Conservation (phyloP, 2,797 vertebrate species). For the Danio aesculapii region DNA sequence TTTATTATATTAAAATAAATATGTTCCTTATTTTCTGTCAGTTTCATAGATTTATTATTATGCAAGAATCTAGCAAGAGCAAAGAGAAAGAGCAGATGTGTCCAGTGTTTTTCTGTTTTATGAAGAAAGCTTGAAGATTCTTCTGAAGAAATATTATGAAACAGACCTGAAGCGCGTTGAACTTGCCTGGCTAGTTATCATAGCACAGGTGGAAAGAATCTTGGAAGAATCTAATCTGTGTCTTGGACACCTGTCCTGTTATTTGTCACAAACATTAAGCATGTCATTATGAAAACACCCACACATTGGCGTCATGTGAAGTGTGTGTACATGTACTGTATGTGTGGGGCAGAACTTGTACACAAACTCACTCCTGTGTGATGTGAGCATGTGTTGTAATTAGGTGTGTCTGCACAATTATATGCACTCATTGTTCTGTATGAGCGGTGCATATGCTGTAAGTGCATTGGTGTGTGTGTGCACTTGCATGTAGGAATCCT, state of each 20-base stretch:
- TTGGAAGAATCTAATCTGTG: constrained; percentile 1
- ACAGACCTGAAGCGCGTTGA: neutral
- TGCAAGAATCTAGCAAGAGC: too few species aligned
- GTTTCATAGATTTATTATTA: neutral
- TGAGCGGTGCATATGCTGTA: neutral
- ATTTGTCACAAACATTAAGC: constrained; percentile 9
- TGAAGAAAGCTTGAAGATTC: neutral
- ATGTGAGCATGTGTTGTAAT: constrained; percentile 23
- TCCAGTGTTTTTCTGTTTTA: neutral
- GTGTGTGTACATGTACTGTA: neutral
- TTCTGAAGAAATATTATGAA: neutral
- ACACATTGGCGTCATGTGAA: constrained; percentile 40
- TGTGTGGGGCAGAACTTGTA: constrained; percentile 7
- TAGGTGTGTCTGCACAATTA: neutral
- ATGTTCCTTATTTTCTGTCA: neutral
- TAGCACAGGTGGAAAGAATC: neutral
- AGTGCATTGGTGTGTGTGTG: constrained; percentile 35
- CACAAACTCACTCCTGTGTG: neutral
- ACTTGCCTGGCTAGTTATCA: neutral
- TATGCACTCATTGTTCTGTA: constrained; percentile 2
- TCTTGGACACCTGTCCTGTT: constrained; percentile 1
- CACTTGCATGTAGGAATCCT: constrained; percentile 49
- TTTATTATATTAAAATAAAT: too few species aligned
- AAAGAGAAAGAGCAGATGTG: too few species aligned
- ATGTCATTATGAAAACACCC: constrained; percentile 47